A percentile compares a stretch with the other conserved stretches of the same genome.
Evolutionary conservation across 2,797 vertebrate genomes (phyloP).

Genomic region (Serranus cabrilla): DNA sequence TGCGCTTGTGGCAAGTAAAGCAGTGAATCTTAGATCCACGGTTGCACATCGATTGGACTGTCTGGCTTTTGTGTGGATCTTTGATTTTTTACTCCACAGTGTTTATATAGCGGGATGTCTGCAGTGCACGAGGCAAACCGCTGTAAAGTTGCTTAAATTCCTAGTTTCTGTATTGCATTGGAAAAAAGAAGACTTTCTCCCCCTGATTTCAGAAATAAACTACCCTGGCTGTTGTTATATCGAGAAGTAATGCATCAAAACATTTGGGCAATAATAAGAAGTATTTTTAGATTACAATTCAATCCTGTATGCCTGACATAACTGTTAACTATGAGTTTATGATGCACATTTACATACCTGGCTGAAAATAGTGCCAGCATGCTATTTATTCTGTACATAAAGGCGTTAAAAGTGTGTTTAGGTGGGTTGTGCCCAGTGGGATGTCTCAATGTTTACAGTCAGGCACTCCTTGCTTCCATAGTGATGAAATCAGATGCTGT

Average conservation of each 20-base stretch:
- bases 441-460: constrained; percentile 65
- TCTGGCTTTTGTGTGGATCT: constrained; percentile 3
- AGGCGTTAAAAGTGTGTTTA: constrained; percentile 4
- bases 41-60: not conserved
- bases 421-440: constrained; percentile 34
- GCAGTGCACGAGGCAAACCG: constrained; percentile 3
- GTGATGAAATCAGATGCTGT: constrained; percentile 61
- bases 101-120: not conserved
- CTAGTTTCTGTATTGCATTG: not conserved
- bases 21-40: not conserved
- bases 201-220: not conserved
- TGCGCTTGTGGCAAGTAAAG: constrained; percentile 9
- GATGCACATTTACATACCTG: not conserved
- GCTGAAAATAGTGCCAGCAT: not conserved
- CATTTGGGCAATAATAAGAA: not conserved
- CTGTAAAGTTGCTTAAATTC: not conserved
- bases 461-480: constrained; percentile 63
- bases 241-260: not conserved
- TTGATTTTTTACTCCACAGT: not conserved
- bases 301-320: not conserved
- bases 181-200: not conserved
- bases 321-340: not conserved
- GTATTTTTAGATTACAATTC: not conserved
- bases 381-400: not conserved
- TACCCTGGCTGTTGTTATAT: no score